phyloP scores from a whole-genome alignment of 92 coral and sea anemone species.

The Blastomussa wellsi region DNA sequence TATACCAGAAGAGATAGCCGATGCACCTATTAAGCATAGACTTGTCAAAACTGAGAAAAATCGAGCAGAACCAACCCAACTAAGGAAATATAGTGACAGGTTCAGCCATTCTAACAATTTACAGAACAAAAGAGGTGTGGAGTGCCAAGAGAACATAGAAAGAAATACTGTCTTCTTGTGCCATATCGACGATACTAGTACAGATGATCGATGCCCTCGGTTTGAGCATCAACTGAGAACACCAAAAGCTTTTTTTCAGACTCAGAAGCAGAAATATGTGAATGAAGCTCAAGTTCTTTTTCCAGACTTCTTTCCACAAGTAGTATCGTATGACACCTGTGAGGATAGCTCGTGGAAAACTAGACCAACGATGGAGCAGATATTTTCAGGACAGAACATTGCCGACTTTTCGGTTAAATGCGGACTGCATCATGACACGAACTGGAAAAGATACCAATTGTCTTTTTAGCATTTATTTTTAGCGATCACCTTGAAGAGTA shows the following conservation, averaged over 20 bases:
- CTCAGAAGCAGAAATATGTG: background rate
- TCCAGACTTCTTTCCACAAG: slow-evolving; percentile 38
- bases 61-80: background rate
- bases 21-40: background rate
- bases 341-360: slow-evolving; percentile 16
- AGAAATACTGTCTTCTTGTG: background rate
- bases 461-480: background rate
- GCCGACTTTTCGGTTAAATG: background rate
- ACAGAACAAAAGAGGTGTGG: background rate
- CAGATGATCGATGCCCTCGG: background rate
- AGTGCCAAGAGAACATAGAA: too few species aligned
- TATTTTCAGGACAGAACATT: slow-evolving; percentile 18
- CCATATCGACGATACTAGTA: background rate
- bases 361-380: slow-evolving; percentile 25
- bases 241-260: background rate
- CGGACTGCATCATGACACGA: background rate
- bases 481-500: background rate
- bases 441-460: slow-evolving; percentile 14
- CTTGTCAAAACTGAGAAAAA: background rate
- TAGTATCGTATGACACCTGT: background rate
- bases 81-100: background rate
- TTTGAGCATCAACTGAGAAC: background rate
- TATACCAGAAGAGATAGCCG: slow-evolving; percentile 15
- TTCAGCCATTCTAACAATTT: background rate
- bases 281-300: slow-evolving; percentile 15